Evolutionary conservation across 1,140 invertebrate species (phyloP), one percentile per base, ranked within the genome.

Genomic region (Drosophila prosaltans): DNA sequence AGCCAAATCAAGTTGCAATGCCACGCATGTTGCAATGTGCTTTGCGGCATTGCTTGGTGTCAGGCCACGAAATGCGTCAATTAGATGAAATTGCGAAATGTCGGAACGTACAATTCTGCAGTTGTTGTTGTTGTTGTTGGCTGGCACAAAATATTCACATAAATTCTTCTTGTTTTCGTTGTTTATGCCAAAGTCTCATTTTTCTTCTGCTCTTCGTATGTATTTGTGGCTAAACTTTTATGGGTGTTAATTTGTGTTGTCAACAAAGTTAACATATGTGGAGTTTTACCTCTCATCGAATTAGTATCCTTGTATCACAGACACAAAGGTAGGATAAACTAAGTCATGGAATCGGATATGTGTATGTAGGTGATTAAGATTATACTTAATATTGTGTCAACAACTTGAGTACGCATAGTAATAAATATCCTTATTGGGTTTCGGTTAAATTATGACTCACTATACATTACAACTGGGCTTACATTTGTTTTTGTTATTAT

Each of bases 201-300:
- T 54, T 67, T 63, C 66, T 65, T 74, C 69, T 66, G 11, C 43
- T 69, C 60, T 66, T 74, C 65, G 48, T 73, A 39, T 63, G 32
- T 36, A 36, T 61, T 59, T 74, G 74, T 57, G 82, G 68, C 72
- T 67, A 79, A 85, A 86, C 80, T 86, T 80, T 86, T 86, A 83
- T 89, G 83, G 88, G 80, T 86, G 83, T 80, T 86, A 86, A 86
- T 86, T 86, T 86, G 83, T 80, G 80, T 88, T 86, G 83, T 88
- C 83, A 86, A 86, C 83, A 86, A 88, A 78, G 76, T 78, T 74
- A 88, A 88, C 82, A 85, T 81, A 71, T 71, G 57, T 63, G 61
- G 67, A 76, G 68, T 30, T 58, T 58, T 58, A 16, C 11, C 6
- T 36, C 24, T 51, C 48, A 21, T 36, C 55, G 8, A 36, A 30